Evolutionary conservation across 2,888 invertebrate species (phyloP).

Genomic region (Folsomia candida): DNA sequence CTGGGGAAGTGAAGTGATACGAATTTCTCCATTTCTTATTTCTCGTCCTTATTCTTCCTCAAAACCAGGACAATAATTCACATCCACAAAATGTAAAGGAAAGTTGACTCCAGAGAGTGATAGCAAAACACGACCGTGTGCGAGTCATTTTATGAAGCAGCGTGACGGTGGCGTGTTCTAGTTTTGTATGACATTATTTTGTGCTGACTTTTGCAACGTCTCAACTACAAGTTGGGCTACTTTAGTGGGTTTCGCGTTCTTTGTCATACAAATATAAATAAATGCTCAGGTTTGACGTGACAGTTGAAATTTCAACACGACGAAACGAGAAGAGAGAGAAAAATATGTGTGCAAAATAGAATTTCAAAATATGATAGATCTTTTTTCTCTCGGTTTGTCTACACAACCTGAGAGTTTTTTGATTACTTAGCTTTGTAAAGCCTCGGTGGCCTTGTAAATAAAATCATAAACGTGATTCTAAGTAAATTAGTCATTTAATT

Average conservation of each 20-base stretch:
- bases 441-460: no score
- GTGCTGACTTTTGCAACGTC: background rate
- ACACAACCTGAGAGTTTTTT: no score
- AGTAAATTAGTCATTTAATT: no score
- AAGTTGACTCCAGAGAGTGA: conserved; percentile 4
- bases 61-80: conserved; percentile 1
- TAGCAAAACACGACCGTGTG: background rate
- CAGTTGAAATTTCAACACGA: background rate
- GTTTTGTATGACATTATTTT: background rate
- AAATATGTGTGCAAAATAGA: no score
- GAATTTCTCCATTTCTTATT: background rate
- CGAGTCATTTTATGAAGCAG: background rate
- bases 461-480: no score
- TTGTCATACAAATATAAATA: background rate
- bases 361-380: no score
- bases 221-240: background rate
- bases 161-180: background rate
- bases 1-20: background rate
- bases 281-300: background rate
- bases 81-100: background rate
- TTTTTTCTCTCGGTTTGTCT: no score
- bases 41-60: background rate
- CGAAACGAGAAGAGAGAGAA: no score
- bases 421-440: no score
- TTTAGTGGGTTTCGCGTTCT: background rate